A percentile compares a stretch with the other conserved stretches of the same genome.
Conservation (phyloP, 2,888 invertebrate genomes). For the Noctua janthe region DNA sequence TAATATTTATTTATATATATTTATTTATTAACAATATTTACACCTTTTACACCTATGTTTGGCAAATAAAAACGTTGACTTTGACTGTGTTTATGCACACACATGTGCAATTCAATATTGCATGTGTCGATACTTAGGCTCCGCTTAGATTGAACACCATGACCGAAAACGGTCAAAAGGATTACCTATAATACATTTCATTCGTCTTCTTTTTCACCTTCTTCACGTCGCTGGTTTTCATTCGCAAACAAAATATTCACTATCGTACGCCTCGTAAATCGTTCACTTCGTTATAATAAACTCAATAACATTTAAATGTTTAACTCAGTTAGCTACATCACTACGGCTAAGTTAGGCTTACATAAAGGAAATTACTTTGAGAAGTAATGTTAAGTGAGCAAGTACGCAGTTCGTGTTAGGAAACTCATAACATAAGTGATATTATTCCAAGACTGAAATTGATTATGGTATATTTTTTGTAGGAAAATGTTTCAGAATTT, state of each 20-base stretch:
- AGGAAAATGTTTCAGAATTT: neutral
- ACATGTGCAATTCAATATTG: no score
- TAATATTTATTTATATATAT: no score
- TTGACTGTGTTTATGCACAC: no score
- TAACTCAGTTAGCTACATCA: slow-evolving; percentile 26
- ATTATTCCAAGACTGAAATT: slow-evolving; percentile 27
- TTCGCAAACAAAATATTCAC: neutral
- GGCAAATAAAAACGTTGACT: no score
- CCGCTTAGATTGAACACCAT: no score
- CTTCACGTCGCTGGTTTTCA: neutral
- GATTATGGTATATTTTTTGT: neutral
- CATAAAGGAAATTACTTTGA: slow-evolving; percentile 43
- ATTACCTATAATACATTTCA: no score
- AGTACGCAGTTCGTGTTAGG: slow-evolving; percentile 26
- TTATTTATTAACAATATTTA: no score
- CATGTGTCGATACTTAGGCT: no score
- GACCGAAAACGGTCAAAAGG: no score
- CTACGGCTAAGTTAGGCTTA: slow-evolving; percentile 12
- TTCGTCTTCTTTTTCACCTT: neutral
- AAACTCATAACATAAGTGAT: slow-evolving; percentile 39
- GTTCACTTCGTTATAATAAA: slow-evolving; percentile 13
- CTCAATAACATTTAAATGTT: slow-evolving; percentile 25
- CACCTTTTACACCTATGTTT: no score
- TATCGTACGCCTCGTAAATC: neutral
- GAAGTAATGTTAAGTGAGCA: slow-evolving; percentile 34